A percentile compares a stretch with the other conserved stretches of the same genome.
Conservation (phyloP, 1,140 invertebrate species). For the Lasioglossum baleicum region DNA sequence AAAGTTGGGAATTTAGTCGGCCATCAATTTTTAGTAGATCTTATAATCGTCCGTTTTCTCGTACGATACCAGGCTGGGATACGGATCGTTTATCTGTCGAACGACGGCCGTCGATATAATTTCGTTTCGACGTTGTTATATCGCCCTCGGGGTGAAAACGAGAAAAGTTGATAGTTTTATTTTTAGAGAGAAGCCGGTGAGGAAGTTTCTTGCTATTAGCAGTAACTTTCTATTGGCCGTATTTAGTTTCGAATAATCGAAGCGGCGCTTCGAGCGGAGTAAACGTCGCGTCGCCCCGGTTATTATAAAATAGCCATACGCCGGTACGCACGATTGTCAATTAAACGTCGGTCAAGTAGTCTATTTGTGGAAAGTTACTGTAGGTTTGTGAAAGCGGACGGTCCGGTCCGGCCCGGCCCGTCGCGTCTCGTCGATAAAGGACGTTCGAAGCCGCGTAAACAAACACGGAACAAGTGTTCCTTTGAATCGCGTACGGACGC, state of each 20-base stretch:
- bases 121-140: neutral
- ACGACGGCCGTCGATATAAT: neutral
- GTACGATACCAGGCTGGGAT: neutral
- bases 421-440: slow-evolving; percentile 36
- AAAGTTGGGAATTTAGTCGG: neutral
- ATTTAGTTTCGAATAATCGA: too few relatives aligned
- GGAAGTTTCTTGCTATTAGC: too few relatives aligned
- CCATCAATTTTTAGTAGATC: neutral
- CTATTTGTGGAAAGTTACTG: slow-evolving; percentile 47
- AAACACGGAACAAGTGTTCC: slow-evolving; percentile 15
- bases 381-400: slow-evolving; percentile 40
- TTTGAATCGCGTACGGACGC: neutral
- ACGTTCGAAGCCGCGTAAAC: slow-evolving; percentile 21
- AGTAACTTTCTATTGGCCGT: too few relatives aligned
- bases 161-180: too few relatives aligned
- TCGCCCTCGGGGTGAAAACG: too few relatives aligned
- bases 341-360: slow-evolving; percentile 24
- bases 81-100: neutral
- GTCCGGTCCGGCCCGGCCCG: slow-evolving; percentile 5
- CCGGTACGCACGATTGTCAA: neutral
- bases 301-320: neutral
- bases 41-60: neutral
- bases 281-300: neutral
- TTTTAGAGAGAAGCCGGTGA: too few relatives aligned
- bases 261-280: too few relatives aligned